A percentile compares a stretch with the other conserved stretches of the same genome.
These are phyloP conservation scores for Salmo trutta DNA, from an alignment of 2,797 vertebrate genomes.

Conservation along the genomic window DNA sequence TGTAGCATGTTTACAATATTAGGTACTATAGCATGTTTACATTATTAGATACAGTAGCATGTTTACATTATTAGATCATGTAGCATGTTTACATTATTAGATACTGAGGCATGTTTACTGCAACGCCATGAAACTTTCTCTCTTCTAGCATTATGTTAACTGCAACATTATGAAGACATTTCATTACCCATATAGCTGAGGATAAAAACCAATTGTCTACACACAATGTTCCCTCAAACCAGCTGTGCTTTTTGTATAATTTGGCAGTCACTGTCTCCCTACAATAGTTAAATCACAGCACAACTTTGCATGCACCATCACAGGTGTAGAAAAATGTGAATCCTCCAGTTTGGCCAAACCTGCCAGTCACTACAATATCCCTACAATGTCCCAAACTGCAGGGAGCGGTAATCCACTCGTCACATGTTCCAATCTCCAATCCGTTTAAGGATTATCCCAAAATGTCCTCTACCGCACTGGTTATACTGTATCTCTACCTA, in stretches of 20 bases:
- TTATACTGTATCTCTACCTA: neutral
- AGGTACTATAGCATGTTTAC: too few relatives aligned
- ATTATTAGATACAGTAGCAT: too few relatives aligned
- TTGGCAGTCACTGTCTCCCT: neutral
- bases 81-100: too few relatives aligned
- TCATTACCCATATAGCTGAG: too few relatives aligned
- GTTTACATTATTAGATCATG: too few relatives aligned
- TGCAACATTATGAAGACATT: too few relatives aligned
- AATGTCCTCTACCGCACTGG: conserved; percentile 5
- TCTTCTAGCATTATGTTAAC: too few relatives aligned
- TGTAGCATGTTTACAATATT: too few relatives aligned
- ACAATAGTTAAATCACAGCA: too few relatives aligned
- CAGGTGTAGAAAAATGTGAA: neutral
- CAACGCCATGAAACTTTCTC: too few relatives aligned
- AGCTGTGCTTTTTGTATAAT: neutral
- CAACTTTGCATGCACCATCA: neutral
- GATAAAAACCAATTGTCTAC: too few relatives aligned
- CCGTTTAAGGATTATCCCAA: conserved; percentile 10
- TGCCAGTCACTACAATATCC: neutral
- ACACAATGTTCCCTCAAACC: neutral
- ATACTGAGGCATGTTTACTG: too few relatives aligned
- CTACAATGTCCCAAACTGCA: neutral
- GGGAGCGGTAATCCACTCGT: conserved; percentile 28
- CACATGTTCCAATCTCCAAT: conserved; percentile 28
- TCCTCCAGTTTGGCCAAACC: neutral